A percentile compares a stretch with the other conserved stretches of the same genome.
Conservation (phyloP, 2,113 vertebrate species). For the Periophthalmus modestus region DNA sequence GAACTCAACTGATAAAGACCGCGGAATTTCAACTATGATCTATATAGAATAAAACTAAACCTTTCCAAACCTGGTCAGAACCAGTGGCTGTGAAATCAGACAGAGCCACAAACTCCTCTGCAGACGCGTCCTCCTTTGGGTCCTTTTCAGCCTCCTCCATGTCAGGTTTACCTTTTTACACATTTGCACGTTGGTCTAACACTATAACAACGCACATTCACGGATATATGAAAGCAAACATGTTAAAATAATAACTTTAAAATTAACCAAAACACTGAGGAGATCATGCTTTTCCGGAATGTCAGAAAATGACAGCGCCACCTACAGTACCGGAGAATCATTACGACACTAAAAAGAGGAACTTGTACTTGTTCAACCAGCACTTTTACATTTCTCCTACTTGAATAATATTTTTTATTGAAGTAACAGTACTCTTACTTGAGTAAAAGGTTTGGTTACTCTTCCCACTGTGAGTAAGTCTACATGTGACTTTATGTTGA, state of each 20-base stretch:
- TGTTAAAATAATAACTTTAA: neutral
- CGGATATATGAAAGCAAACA: neutral
- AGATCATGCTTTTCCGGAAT: neutral
- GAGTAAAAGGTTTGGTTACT: too few species aligned
- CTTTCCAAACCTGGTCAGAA: constrained; percentile 61
- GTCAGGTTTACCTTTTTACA: neutral
- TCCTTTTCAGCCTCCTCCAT: constrained; percentile 45
- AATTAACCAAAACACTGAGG: neutral
- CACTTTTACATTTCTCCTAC: too few species aligned
- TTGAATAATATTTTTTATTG: too few species aligned
- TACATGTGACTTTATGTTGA: too few species aligned
- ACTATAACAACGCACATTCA: neutral
- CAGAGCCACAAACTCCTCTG: constrained; percentile 52
- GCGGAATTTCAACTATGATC: neutral
- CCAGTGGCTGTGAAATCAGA: constrained; percentile 56
- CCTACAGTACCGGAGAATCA: neutral
- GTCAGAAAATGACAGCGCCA: neutral
- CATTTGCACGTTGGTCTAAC: neutral
- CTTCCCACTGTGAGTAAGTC: too few species aligned
- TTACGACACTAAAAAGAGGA: neutral
- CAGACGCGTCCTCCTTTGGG: constrained; percentile 18
- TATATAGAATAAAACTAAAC: neutral
- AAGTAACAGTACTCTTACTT: too few species aligned
- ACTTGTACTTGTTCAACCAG: too few species aligned
- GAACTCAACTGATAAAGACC: neutral